Evolutionary conservation across 2,797 vertebrate genomes (phyloP), one percentile per base, ranked within the genome.

Genomic region (Typhlichthys subterraneus): DNA sequence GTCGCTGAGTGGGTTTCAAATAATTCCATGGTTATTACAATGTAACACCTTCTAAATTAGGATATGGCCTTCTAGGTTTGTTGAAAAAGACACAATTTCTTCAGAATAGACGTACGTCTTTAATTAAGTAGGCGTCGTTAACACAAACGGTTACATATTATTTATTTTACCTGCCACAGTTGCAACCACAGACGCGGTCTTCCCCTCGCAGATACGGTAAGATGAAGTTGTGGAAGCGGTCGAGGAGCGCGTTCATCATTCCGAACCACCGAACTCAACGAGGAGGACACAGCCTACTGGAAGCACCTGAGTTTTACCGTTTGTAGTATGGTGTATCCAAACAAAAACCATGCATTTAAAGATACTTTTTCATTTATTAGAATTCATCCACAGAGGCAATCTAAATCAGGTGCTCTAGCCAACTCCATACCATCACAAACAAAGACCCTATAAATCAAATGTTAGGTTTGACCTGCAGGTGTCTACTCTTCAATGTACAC

Each of bases 151-250:
- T 29, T 29, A 29, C 23, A 29, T 29, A 29, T 29, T 14, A 10
- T 59, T 65, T 51, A 0, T 66, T 58, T 93, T 89, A 96, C 95
- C 95, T 94, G 70, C 95, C 95, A 84, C 95, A 96, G 89, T 91
- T 93, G 94, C 95, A 97, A 84, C 93, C 91, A 82, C 95, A 95
- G 86, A 95, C 93, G 57, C 93, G 89, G 76, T 96, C 94, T 75
- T 94, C 91, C 63, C 95, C 96, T 77, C 94, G 77, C 74, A 95
- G 78, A 80, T 95, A 92, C 76, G 93, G 93, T 59, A 96, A 80
- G 84, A 96, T 94, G 83, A 95, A 95, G 93, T 96, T 96, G 93
- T 96, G 94, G 87, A 97, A 94, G 66, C 94, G 93, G 89, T 93
- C 92, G 88, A 95, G 82, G 85, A 96, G 91, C 66, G 93, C 94